phyloP scores from a whole-genome alignment of 2,113 vertebrate genomes.

The Platysternon megacephalum region DNA sequence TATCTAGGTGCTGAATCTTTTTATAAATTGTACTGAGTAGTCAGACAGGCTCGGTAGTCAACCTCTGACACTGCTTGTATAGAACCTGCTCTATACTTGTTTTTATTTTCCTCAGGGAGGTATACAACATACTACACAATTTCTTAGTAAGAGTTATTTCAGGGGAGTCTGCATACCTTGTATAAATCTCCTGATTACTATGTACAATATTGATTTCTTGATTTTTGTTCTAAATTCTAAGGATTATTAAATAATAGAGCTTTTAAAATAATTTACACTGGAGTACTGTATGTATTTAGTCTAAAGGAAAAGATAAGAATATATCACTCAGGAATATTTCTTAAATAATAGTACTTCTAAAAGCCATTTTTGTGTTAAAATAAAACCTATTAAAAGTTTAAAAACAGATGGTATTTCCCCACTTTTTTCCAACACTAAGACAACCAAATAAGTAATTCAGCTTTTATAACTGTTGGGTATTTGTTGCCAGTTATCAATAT shows the following conservation, averaged over 20 bases:
- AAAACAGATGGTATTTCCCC: conserved; percentile 61
- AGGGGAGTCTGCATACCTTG: background rate
- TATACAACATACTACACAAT: background rate
- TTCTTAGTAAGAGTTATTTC: background rate
- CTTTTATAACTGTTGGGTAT: conserved; percentile 33
- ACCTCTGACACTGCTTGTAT: background rate
- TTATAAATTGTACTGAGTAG: background rate
- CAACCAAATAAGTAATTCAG: conserved; percentile 5
- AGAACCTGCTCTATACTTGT: background rate
- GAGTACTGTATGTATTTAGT: background rate
- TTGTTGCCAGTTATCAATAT: conserved; percentile 31
- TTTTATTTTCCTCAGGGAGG: background rate
- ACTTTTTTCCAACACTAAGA: background rate
- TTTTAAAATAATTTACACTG: background rate
- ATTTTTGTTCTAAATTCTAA: background rate
- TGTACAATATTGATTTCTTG: background rate
- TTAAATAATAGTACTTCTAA: conserved; percentile 18
- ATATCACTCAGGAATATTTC: background rate
- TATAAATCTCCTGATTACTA: background rate
- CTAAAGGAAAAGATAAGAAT: background rate
- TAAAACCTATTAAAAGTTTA: conserved; percentile 35
- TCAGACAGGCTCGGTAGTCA: background rate
- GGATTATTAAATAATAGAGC: background rate
- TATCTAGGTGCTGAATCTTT: background rate
- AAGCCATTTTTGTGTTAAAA: background rate